Evolutionary conservation across 2,888 invertebrate genomes (phyloP).

Genomic region (Gari tellinella): DNA sequence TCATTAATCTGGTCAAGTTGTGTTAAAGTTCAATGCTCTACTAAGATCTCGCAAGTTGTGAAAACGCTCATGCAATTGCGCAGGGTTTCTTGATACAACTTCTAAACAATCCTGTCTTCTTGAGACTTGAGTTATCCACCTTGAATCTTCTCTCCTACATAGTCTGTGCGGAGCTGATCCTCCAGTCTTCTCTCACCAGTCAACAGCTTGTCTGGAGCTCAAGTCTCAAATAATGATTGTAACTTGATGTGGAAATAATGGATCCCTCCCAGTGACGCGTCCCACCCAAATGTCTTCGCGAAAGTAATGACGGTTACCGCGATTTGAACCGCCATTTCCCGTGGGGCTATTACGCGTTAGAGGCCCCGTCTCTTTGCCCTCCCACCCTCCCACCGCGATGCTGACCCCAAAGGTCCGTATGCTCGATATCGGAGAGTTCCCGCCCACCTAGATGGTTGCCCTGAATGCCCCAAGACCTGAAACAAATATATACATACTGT

Average conservation of each 20-base stretch:
- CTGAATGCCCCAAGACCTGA: slow-evolving; percentile 72
- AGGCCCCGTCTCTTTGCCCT: slow-evolving; percentile 73
- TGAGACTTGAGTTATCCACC: background rate
- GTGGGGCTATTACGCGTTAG: slow-evolving; percentile 54
- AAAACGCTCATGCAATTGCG: slow-evolving; percentile 2
- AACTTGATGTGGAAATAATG: slow-evolving; percentile 30
- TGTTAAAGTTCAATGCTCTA: too few relatives aligned
- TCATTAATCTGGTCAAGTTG: too few relatives aligned
- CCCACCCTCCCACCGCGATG: slow-evolving; percentile 75
- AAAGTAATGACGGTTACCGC: slow-evolving; percentile 55
- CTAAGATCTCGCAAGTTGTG: too few relatives aligned
- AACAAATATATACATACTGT: slow-evolving; percentile 59
- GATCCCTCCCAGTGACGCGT: slow-evolving; percentile 77
- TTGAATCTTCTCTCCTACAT: background rate
- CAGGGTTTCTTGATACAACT: slow-evolving; percentile 1
- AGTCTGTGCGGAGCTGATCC: too few relatives aligned
- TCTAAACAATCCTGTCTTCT: slow-evolving; percentile 5
- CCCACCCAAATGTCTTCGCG: slow-evolving; percentile 63
- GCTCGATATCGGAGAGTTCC: slow-evolving; percentile 35
- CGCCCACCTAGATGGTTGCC: slow-evolving; percentile 67
- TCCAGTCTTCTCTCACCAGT: background rate
- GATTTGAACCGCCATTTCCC: slow-evolving; percentile 46
- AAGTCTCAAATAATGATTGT: slow-evolving; percentile 22
- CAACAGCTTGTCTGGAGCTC: background rate
- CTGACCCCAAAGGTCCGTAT: slow-evolving; percentile 64